phyloP scores from a whole-genome alignment of 2,797 vertebrate species.

The Remorina albescens region DNA sequence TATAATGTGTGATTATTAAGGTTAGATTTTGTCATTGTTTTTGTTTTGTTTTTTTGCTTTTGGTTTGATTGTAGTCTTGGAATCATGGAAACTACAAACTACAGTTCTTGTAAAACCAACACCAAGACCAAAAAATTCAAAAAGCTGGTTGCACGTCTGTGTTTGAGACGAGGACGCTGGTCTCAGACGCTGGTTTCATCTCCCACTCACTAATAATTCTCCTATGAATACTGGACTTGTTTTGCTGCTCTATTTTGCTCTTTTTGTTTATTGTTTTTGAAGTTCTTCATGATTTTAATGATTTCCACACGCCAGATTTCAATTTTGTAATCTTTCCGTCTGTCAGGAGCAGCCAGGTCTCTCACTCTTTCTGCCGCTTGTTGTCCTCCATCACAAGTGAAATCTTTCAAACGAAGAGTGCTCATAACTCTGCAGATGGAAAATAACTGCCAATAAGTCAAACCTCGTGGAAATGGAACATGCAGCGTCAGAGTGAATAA shows the following conservation, averaged over 20 bases:
- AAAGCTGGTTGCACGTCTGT: not conserved
- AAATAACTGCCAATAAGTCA: not conserved
- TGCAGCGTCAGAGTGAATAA: not conserved
- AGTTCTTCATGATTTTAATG: not conserved
- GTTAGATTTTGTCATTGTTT: no score
- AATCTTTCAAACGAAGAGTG: not conserved
- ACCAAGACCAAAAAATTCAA: no score
- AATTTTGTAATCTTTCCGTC: not conserved
- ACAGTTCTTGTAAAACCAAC: no score
- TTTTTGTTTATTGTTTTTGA: constrained; percentile 21
- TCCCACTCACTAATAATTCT: not conserved
- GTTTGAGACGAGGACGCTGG: not conserved
- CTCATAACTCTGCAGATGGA: not conserved
- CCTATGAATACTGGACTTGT: not conserved
- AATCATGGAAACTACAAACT: no score
- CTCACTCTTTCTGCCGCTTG: constrained; percentile 2
- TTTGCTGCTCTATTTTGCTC: not conserved
- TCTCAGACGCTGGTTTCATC: not conserved
- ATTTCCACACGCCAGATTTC: constrained; percentile 4
- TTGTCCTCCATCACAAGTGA: constrained; percentile 2
- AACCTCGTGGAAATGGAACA: not conserved
- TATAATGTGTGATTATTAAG: not conserved
- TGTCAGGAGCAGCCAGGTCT: not conserved
- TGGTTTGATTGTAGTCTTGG: no score
- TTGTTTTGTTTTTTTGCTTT: no score